Base-by-base conservation (phyloP, 2,113 vertebrate species). In the Polypterus senegalus region DNA sequence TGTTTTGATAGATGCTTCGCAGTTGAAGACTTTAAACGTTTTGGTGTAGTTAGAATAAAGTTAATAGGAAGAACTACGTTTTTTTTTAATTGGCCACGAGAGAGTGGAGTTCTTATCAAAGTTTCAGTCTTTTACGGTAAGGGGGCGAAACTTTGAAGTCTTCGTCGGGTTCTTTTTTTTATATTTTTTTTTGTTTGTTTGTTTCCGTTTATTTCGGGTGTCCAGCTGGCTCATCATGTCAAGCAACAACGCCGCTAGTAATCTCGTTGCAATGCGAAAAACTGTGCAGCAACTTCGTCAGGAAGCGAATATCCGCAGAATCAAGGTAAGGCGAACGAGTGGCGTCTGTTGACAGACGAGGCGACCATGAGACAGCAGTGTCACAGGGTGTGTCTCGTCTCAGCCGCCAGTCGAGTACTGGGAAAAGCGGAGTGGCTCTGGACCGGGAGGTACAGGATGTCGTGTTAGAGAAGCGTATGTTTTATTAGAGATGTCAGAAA, bases 261-360 rank as follows among this genome's bases (percentile, higher is more conserved):
- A 72, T 74, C 63, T 87, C 55, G 74, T 78, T 8, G 66, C 75
- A 54, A 82, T 82, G 1, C 78, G 85, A 45, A 80, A 79, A 70
- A 63, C 75, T 48, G 84, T 88, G 5, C 84, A 84, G 71, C 86
- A 87, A 69, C 80, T 88, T 11, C 73, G 81, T 48, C 11, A 85
- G 6, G 86, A 88, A 71, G 82, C 84, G 68, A 79, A 76, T 52
- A 58, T 83, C 59, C 77, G 73, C 6, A 76, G 86, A 61, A 83
- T 88, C 61, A 79, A 80, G 77, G 86, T 88, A 80, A 54, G 55
- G 57, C 57, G 48, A 60, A 70, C 67, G 55, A 64, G 67, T 67
- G 69, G 76, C 67, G 51, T 47, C 46, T 63, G 71, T 65, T 62
- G 56, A 59, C 57, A 59, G 64, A 63, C 64, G 64, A 27, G 27